These are phyloP conservation scores for Phylloscopus trochilus DNA, from an alignment of 2,113 vertebrate genomes.

Conservation along the genomic window DNA sequence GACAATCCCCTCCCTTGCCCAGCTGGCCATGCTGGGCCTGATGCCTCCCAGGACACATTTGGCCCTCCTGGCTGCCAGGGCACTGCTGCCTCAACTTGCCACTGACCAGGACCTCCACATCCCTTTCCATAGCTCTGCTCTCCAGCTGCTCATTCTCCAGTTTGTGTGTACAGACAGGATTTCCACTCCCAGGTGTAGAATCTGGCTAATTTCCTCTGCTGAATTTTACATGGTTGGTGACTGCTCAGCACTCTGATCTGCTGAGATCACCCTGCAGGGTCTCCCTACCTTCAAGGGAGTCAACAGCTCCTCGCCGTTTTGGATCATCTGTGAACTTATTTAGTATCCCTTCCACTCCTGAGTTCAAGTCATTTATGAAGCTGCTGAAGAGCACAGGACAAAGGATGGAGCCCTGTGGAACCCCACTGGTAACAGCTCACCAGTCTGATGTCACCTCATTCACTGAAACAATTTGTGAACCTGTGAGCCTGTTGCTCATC, in stretches of 20 bases:
- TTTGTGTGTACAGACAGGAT: not conserved
- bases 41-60: too few species aligned
- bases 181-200: not conserved
- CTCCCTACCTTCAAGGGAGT: not conserved
- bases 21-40: fast-evolving
- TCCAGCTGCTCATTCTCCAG: not conserved
- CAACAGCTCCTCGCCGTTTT: not conserved
- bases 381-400: not conserved
- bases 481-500: not conserved
- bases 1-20: not conserved
- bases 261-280: not conserved
- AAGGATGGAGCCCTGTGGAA: not conserved
- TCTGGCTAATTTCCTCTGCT: not conserved
- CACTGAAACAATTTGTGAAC: fast-evolving
- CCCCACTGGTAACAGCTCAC: not conserved
- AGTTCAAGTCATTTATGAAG: not conserved
- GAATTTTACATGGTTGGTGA: not conserved
- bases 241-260: not conserved
- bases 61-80: not conserved
- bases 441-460: not conserved
- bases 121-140: fast-evolving
- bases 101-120: fast-evolving
- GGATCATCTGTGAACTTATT: not conserved
- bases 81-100: not conserved
- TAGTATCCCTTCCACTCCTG: not conserved